Evolutionary conservation across 1,140 invertebrate species (phyloP), one percentile per base, ranked within the genome.

Genomic region (Diprion similis): DNA sequence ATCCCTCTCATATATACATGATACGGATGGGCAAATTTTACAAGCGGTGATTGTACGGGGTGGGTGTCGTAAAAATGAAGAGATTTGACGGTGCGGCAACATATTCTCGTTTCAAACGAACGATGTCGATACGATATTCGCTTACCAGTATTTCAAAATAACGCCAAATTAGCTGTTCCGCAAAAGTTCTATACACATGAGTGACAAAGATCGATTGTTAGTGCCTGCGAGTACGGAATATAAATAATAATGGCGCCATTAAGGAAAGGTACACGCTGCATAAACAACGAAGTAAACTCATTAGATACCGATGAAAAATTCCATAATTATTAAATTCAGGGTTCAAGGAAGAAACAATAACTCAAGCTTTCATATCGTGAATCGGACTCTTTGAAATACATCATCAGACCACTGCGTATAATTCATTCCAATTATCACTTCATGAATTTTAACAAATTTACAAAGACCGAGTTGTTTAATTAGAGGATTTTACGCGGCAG

Each of bases 11-110:
- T 18, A 64, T 18, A 64, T 64, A 17, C 59, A 15, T 64, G 59
- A 64, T 64, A 59, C n/a, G 51, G 51, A 59, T 59, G 51, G n/a
- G 51, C 0, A 59, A 59, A 59, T 59, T 59, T 59, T 59, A 59
- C 51, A 59, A 59, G 51, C 51, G 51, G 51, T 59, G 51, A 59
- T 59, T 59, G 11, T 13, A 3, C 11, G 51, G n/a, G 51, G 9
- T 59, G 11, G 51, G 51, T 13, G 11, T 17, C 51, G n/a, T 4
- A 9, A 17, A 59, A 17, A 59, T 59, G n/a, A 9, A 9, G 51
- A 59, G 9, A 59, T 59, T 59, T 37, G 24, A 37, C 24, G 24
- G 24, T 37, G 2, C 24, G 1, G 24, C 24, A 37, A 37, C 24
- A 37, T 37, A 37, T 37, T 37, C 24, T 37, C 24, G 24, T 37